Evolutionary conservation across 2,113 vertebrate genomes (phyloP).

Genomic region (Elephantulus edwardii): DNA sequence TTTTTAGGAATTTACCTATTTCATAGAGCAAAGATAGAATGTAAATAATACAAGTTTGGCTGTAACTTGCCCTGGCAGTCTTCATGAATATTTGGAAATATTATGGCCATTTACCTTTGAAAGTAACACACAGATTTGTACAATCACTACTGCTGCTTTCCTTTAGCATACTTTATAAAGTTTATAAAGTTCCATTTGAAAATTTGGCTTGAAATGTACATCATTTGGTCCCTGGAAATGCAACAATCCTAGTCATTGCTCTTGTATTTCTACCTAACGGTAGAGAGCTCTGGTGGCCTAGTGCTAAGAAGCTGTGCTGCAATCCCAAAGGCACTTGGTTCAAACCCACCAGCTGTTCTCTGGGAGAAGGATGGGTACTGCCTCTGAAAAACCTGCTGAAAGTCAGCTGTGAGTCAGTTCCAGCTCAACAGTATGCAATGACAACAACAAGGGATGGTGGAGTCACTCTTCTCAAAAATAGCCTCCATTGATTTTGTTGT

Average conservation of each 20-base stretch:
- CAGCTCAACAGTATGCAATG: no score
- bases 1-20: not conserved
- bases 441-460: not conserved
- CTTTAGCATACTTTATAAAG: not conserved
- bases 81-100: conserved; percentile 2
- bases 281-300: no score
- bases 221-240: not conserved
- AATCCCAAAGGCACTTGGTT: no score
- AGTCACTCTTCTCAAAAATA: not conserved
- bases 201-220: not conserved
- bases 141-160: not conserved
- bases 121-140: not conserved
- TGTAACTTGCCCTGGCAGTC: not conserved
- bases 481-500: not conserved
- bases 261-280: not conserved
- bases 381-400: no score
- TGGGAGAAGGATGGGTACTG: no score
- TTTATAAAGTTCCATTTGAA: not conserved
- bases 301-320: no score
- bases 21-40: not conserved
- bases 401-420: no score
- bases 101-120: not conserved
- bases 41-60: not conserved
- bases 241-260: not conserved
- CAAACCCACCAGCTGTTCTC: no score